Evolutionary conservation across 2,113 vertebrate genomes (phyloP), one percentile per base, ranked within the genome.

Genomic region (Callopanchax toddi): DNA sequence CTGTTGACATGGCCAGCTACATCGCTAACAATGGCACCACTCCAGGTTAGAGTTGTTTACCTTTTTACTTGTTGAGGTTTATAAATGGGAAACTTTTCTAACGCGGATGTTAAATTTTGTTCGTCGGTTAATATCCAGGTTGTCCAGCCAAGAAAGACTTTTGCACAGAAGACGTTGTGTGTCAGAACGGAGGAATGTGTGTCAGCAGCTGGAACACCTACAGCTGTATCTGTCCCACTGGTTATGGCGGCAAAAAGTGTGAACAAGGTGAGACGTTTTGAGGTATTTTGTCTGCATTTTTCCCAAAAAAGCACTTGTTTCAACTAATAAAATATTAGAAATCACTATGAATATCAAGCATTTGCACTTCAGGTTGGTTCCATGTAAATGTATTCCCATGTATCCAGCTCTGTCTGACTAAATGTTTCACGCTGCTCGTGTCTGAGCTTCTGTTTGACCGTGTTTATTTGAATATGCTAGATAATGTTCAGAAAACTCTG

Each of bases 21-120:
- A 97, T 99, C 0, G 96, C 97, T 68, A 98, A 99, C 78, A 99
- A 98, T 0, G 97, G 97, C 86, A 99, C 97, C 36, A 59, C 86
- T 34, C 93, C 93, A 91, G 97, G 97, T 99, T 11, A 29, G 67
- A 71, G 29, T 32, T 32, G 29, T 32, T 9, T 32, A 32, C 29
- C 10, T 7, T 32, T 26, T 32, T 1, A 32, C 36, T 37, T 3
- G 12, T 4, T 37, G 12, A 44, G 8, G 10, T 44, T 10, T 18
- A 9, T 13, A 32, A 32, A 6, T 8, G 29, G 29, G 10, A 32
- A 32, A 32, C 29, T 6, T 32, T 32, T 5, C 9, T 32, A 32
- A n/a, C n/a, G n/a, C n/a, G n/a, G n/a, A n/a, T n/a, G n/a, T n/a
- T n/a, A n/a, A n/a, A n/a, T n/a, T n/a, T 11, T 11, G 6, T 17